Evolutionary conservation across 2,888 invertebrate genomes (phyloP), one percentile per base, ranked within the genome.

Genomic region (Auanema sp.): DNA sequence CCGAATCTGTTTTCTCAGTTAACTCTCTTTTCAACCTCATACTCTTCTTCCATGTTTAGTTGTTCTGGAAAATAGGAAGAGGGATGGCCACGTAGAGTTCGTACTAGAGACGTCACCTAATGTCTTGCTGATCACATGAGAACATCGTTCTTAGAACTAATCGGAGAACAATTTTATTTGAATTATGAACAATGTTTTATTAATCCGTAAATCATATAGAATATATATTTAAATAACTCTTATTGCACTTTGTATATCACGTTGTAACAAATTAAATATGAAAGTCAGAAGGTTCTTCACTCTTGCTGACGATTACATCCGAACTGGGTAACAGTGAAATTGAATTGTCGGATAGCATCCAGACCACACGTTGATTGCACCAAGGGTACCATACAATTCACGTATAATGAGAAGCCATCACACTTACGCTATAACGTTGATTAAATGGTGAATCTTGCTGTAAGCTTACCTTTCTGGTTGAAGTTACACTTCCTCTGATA

Each of bases 301-400:
- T 50, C 50, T 16, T 50, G 12, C 1, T 24, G 43, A 18, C 49
- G 25, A 16, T 60, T 44, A 43, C 60, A 60, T 24, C 60, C 60
- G 40, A 54, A 60, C 14, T 60, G 60, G 1, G 25, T 14, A 18
- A 60, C 42, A 5, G 44, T 54, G 21, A 18, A 21, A n/a, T 25
- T 18, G 33, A 60, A 60, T 23, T 60, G 54, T 12, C 23, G 23
- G 21, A 54, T 14, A 10, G 53, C 60, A 1, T 43, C 54, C 21
- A 18, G 18, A 11, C 44, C 14, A 47, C 60, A 60, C 24, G 23
- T 21, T 10, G 43, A 41, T 16, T 47, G 21, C 1, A 60, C 54
- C 18, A 54, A 6, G 4, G 54, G 60, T 14, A 42, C 23, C 60
- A 60, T 60, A 21, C 60, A 60, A 12, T 54, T 41, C 10, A 49